Evolutionary conservation across 2,797 vertebrate genomes (phyloP).

Genomic region (Mormyrus proboscirostris): DNA sequence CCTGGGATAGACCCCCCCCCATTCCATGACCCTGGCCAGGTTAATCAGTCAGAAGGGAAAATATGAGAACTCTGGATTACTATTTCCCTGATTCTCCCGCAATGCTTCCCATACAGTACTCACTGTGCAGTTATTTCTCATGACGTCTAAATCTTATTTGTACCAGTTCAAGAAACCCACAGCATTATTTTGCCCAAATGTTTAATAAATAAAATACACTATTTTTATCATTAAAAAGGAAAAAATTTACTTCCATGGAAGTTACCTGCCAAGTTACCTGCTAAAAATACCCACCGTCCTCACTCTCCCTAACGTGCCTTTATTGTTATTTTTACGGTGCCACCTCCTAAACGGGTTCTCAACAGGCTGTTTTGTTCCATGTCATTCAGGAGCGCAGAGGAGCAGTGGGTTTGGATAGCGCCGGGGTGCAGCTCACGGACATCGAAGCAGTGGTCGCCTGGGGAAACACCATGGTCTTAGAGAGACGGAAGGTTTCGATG

Average conservation of each 20-base stretch:
- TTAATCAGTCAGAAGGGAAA: not conserved
- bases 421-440: not conserved
- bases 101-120: not conserved
- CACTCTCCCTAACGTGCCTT: not conserved
- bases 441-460: not conserved
- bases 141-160: not conserved
- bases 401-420: not conserved
- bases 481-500: not conserved
- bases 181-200: not conserved
- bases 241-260: not conserved
- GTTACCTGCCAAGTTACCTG: not conserved
- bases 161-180: not conserved
- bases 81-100: not conserved
- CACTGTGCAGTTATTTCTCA: not conserved
- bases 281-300: not conserved
- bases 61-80: not conserved
- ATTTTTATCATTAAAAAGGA: not conserved
- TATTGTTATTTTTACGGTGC: not conserved
- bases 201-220: not conserved
- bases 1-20: not conserved
- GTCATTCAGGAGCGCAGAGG: not conserved
- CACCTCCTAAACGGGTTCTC: not conserved
- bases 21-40: not conserved
- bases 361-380: not conserved
- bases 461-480: not conserved